Base-by-base conservation (phyloP, 2,888 invertebrate species). In the Timema cristinae region DNA sequence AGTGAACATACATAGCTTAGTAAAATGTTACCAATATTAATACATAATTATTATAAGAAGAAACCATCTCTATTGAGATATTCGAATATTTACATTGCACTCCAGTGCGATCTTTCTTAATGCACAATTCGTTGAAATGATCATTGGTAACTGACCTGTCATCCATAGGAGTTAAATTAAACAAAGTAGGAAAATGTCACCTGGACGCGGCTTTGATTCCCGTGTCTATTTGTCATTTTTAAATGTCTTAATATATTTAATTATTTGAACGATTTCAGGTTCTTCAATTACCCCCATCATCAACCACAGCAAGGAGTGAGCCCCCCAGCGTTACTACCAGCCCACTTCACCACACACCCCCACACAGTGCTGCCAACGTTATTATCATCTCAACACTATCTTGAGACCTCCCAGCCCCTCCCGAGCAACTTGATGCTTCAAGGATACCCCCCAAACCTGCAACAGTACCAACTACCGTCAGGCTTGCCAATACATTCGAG, bases 241-340 rank as follows among this genome's bases (percentile, higher is more conserved):
- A 32, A 32, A 32, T 32, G 32, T 32, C 32, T 32, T 32, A 32
- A 32, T 32, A 32, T 32, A 32, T 32, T 32, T 32, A 32, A 32
- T 32, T 32, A 32, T 32, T 32, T 32, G 32, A 32, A 32, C 32
- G 32, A 32, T 32, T 32, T 32, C 77, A 86, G 86, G 86, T 86
- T 86, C 77, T 86, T 86, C 76, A 86, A 86, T 78, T 86, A 85
- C 75, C 84, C 84, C 2, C 83, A 83, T 50, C 84, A 84, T 76
- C 79, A 83, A n/a, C 81, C 82, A 66, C 72, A 81, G 48, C 79
- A 82, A 48, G 80, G 79, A 8, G 16, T 69, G 5, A 32, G 11
- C 2, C 67, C 54, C 13, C 71, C 68, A 15, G 13, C 61, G n/a
- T 70, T 67, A 11, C 50, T 73, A 7, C 56, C 71, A 63, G 11